phyloP scores from a whole-genome alignment of 2,888 invertebrate genomes.

The Entomobrya proxima region DNA sequence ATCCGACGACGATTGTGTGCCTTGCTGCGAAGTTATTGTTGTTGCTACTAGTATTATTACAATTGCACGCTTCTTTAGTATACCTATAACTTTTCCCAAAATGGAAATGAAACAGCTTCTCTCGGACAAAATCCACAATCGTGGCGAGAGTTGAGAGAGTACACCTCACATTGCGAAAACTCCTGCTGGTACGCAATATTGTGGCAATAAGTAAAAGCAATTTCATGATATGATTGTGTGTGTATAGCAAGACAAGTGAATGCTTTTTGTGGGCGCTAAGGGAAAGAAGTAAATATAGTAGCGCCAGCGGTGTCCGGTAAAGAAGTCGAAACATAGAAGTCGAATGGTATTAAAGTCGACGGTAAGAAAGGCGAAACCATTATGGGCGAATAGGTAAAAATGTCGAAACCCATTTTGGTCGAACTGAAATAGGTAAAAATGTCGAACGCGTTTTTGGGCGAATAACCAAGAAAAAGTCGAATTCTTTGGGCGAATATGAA shows the following conservation, averaged over 20 bases:
- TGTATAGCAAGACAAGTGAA: background rate
- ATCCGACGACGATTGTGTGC: too few relatives aligned
- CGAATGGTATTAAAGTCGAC: too few relatives aligned
- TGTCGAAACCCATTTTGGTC: too few relatives aligned
- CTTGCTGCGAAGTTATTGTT: slow-evolving; percentile 45
- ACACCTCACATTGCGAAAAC: slow-evolving; percentile 50
- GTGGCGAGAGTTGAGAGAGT: too few relatives aligned
- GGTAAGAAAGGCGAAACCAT: too few relatives aligned
- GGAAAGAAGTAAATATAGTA: slow-evolving; percentile 6
- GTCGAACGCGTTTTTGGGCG: too few relatives aligned
- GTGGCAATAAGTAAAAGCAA: slow-evolving; percentile 68
- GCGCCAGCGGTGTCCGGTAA: too few relatives aligned
- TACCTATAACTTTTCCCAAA: slow-evolving; percentile 15
- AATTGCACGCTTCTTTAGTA: slow-evolving; percentile 32
- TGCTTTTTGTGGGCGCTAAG: background rate
- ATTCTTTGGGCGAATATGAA: too few relatives aligned
- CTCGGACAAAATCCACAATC: background rate
- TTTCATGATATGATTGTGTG: slow-evolving; percentile 60
- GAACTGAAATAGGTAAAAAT: too few relatives aligned
- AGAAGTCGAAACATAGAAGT: too few relatives aligned
- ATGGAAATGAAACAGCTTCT: slow-evolving; percentile 38
- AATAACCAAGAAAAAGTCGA: too few relatives aligned
- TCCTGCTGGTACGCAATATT: slow-evolving; percentile 64
- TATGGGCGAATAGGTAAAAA: too few relatives aligned
- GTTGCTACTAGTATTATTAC: slow-evolving; percentile 30